Percentiles rank a stretch among this genome's conserved stretches.
These are phyloP conservation scores for Taurulus bubalis DNA, from an alignment of 2,113 vertebrate species.

Conservation along the genomic window DNA sequence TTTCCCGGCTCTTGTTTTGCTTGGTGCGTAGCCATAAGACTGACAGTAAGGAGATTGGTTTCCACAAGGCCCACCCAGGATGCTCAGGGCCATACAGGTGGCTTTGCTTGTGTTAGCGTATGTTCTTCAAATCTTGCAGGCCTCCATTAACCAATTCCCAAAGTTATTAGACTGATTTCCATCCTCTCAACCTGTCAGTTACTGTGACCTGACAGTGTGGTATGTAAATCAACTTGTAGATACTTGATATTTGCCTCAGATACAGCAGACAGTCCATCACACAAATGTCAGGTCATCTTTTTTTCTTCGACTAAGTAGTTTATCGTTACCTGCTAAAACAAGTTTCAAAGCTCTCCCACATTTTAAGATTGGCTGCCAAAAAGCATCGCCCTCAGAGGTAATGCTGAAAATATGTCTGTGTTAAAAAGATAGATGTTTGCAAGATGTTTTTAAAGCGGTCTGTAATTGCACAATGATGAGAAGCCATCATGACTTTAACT, in stretches of 20 bases:
- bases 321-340: constrained; percentile 10
- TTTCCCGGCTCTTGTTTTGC: constrained; percentile 35
- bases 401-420: background rate
- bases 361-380: constrained; percentile 7
- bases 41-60: constrained; percentile 22
- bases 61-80: constrained; percentile 47
- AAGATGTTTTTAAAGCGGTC: background rate
- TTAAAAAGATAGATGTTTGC: background rate
- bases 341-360: constrained; percentile 4
- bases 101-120: background rate
- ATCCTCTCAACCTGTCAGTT: background rate
- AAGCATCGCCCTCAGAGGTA: background rate
- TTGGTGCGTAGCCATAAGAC: constrained; percentile 14
- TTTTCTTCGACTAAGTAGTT: background rate
- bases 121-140: background rate
- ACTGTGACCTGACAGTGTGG: background rate
- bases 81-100: constrained; percentile 10
- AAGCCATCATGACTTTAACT: background rate
- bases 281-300: constrained; percentile 23
- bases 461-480: background rate
- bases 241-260: constrained; percentile 29
- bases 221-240: constrained; percentile 32
- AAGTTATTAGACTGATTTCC: background rate
- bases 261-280: constrained; percentile 1
- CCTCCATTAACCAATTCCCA: background rate